Evolutionary conservation across 2,888 invertebrate genomes (phyloP).

Genomic region (Hemaris fuciformis): DNA sequence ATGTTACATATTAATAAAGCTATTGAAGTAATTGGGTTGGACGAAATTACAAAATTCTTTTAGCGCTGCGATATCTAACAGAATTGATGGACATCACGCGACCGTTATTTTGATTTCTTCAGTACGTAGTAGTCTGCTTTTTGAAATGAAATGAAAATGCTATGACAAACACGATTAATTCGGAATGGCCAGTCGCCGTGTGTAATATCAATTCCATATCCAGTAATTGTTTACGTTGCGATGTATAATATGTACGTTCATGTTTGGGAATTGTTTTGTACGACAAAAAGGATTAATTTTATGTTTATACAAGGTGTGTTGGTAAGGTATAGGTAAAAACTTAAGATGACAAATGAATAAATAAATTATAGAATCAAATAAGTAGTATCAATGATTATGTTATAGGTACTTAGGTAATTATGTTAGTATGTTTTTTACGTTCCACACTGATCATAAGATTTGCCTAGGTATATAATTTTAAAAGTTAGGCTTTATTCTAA

Average conservation of each 20-base stretch:
- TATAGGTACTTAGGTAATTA: too few relatives aligned
- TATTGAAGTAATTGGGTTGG: constrained; percentile 44
- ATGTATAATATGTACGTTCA: not conserved
- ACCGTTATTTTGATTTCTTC: constrained; percentile 74
- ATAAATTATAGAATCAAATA: too few relatives aligned
- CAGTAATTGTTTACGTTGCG: constrained; percentile 46
- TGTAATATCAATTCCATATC: constrained; percentile 43
- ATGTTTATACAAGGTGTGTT: not conserved
- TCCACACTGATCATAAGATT: too few relatives aligned
- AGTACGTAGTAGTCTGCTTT: constrained; percentile 43
- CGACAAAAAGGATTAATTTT: not conserved
- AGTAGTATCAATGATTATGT: too few relatives aligned
- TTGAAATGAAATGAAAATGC: constrained; percentile 62
- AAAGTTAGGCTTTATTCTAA: too few relatives aligned
- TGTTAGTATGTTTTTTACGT: too few relatives aligned
- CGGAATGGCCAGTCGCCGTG: constrained; percentile 48
- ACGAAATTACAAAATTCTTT: constrained; percentile 57
- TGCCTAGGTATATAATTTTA: too few relatives aligned
- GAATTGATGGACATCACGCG: constrained; percentile 62
- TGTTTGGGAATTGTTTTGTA: not conserved
- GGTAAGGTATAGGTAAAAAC: too few relatives aligned
- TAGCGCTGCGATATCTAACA: constrained; percentile 40
- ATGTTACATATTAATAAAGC: constrained; percentile 35
- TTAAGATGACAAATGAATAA: too few relatives aligned
- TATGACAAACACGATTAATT: constrained; percentile 62